Evolutionary conservation across 2,797 vertebrate genomes (phyloP).

Genomic region (Anabas testudineus): DNA sequence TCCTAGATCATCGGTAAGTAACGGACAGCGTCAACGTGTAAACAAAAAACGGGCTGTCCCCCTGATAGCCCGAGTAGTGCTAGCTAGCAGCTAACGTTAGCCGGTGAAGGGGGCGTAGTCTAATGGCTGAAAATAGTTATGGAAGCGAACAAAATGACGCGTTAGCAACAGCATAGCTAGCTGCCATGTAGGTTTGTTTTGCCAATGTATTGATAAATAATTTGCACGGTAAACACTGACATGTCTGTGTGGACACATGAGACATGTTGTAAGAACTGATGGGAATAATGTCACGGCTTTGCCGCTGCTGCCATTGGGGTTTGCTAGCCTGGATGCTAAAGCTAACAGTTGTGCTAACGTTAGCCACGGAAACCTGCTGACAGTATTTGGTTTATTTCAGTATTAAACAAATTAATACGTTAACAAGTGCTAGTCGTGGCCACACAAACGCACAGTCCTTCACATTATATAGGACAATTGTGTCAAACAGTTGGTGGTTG

Average conservation of each 20-base stretch:
- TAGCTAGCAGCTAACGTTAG: conserved; percentile 70
- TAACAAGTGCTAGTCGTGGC: background rate
- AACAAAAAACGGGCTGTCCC: conserved; percentile 65
- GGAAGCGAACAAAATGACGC: conserved; percentile 60
- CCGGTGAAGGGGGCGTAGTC: conserved; percentile 79
- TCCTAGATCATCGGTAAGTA: conserved; percentile 63
- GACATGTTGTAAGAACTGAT: no score
- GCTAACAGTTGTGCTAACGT: conserved; percentile 16
- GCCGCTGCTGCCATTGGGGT: conserved; percentile 35
- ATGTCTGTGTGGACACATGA: no score
- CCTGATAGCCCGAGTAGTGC: conserved; percentile 30
- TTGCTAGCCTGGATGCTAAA: conserved; percentile 66
- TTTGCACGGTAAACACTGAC: background rate
- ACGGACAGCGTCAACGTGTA: conserved; percentile 61
- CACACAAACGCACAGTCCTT: accelerated
- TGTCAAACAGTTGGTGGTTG: background rate
- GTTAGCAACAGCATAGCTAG: conserved; percentile 21
- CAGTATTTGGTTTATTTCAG: conserved; percentile 29
- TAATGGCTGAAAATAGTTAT: conserved; percentile 62
- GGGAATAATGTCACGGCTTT: conserved; percentile 30
- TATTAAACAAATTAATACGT: background rate
- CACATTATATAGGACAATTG: background rate
- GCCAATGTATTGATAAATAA: accelerated
- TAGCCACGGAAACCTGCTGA: conserved; percentile 20
- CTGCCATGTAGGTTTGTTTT: background rate